These are phyloP conservation scores for Eleginops maclovinus DNA, from an alignment of 2,113 vertebrate genomes.

Conservation along the genomic window DNA sequence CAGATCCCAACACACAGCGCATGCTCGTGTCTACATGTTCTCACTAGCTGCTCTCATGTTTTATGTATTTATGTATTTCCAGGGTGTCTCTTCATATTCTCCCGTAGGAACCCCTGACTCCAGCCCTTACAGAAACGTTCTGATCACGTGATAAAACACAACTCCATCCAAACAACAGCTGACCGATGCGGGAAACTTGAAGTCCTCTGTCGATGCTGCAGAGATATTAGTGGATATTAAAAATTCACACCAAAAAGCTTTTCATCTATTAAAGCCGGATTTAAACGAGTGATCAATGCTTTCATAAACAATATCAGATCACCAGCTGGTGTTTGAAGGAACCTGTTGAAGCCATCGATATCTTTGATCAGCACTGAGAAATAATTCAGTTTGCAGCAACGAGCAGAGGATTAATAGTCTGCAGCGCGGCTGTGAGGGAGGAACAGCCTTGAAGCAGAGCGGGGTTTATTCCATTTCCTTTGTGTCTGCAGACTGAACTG, in stretches of 20 bases:
- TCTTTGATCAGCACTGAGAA: neutral
- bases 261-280: too few relatives aligned
- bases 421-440: too few relatives aligned
- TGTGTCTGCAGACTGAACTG: neutral
- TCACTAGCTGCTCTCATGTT: conserved; percentile 2
- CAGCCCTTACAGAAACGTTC: neutral
- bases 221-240: neutral
- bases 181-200: too few relatives aligned
- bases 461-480: neutral
- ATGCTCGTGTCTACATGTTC: neutral
- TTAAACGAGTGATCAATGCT: neutral
- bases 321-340: too few relatives aligned
- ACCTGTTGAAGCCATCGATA: neutral
- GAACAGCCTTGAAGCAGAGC: neutral
- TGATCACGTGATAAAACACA: neutral
- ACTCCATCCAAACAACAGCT: too few relatives aligned
- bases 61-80: conserved; percentile 14
- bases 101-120: neutral
- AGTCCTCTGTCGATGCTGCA: too few relatives aligned
- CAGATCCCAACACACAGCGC: neutral
- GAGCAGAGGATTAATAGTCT: too few relatives aligned
- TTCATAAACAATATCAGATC: neutral
- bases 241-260: neutral
- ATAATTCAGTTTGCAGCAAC: neutral
- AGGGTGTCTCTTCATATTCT: neutral